Base-by-base conservation (phyloP, 2,888 invertebrate genomes). In the Drosophila anceps region DNA sequence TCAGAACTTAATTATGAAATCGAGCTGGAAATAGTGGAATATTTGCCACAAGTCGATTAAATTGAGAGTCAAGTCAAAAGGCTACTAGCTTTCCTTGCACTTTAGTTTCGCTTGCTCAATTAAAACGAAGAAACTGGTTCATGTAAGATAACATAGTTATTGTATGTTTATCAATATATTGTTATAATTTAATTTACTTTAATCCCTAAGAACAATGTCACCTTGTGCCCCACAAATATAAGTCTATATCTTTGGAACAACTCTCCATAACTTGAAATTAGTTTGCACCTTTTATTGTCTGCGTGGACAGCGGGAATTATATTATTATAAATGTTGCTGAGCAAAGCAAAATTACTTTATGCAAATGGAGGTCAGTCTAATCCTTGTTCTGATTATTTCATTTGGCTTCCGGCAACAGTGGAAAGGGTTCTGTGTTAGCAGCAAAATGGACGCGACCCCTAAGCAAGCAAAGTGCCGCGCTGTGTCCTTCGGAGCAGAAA, bases 391-490 rank as follows among this genome's bases (percentile, higher is more conserved):
- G 78, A 66, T 73, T 64, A 76, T 76, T 58, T 71, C 35, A 57
- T 31, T 41, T 41, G 37, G 31, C 9, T 24, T n/a, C 24, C 37
- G 43, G 31, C 35, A 54, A 18, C 15, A 31, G 58, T 18, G n/a
- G 35, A 43, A 37, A 31, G 33, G 20, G 51, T 29, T 39, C 44
- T 41, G 41, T 10, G 13, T 20, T 31, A 12, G 15, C 37, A 55
- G 37, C 18, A 29, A 33, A 51, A 15, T 39, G 53, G 20, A 41
- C 39, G 24, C 35, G 27, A 50, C 43, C 33, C 76, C 77, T 78
- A 78, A 80, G 71, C 77, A 78, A 80, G 77, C 81, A 76, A 54
- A 35, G 7, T 27, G 20, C 9, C 44, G 10, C 44, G 59, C 35
- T 15, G 48, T 53, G 33, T 63, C 7, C 44, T 67, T 62, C 20